Evolutionary conservation across 2,888 invertebrate genomes (phyloP).

Genomic region (Fragum fragum): DNA sequence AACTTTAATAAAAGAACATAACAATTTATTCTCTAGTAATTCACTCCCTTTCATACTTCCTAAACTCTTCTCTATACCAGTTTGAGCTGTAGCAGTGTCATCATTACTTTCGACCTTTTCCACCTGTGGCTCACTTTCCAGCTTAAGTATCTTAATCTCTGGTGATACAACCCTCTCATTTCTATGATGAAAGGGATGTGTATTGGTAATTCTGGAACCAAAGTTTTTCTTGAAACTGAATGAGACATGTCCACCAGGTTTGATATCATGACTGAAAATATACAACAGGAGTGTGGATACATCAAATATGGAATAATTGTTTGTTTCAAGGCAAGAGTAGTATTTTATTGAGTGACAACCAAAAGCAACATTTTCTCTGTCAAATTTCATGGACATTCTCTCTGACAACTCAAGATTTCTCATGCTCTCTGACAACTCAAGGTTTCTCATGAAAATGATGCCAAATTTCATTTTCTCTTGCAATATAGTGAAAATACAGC

Average conservation of each 20-base stretch:
- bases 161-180: conserved; percentile 40
- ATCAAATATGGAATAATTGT: no score
- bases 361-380: no score
- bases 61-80: conserved; percentile 27
- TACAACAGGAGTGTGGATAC: not conserved
- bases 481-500: no score
- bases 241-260: conserved; percentile 61
- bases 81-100: not conserved
- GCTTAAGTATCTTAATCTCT: conserved; percentile 51
- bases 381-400: no score
- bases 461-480: no score
- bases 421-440: no score
- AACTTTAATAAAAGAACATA: conserved; percentile 77
- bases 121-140: conserved; percentile 19
- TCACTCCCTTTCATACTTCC: conserved; percentile 5
- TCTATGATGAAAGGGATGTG: conserved; percentile 66
- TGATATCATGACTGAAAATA: conserved; percentile 60
- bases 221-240: conserved; percentile 72
- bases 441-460: no score
- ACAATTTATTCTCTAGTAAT: conserved; percentile 41
- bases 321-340: no score
- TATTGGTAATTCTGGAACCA: conserved; percentile 63
- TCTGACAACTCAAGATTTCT: no score
- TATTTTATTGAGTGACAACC: no score
- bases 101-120: conserved; percentile 11